Percentiles rank a stretch among this genome's conserved stretches.
These are phyloP conservation scores for Crossaster papposus DNA, from an alignment of 53 echinoderm and acorn worm species.

Conservation along the genomic window DNA sequence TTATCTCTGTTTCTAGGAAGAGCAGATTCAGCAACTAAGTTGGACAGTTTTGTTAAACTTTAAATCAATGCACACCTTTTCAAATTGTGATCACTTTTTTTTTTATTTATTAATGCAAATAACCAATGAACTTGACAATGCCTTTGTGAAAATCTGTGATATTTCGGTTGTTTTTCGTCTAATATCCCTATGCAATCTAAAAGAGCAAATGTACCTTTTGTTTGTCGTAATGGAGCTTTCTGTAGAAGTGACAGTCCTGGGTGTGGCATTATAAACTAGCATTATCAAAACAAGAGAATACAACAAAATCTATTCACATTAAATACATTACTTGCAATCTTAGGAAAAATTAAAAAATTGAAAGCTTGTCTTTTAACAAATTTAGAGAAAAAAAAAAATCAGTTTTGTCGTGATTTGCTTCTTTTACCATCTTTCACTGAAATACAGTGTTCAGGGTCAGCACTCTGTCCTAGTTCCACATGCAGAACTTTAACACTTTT, in stretches of 20 bases:
- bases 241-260: not conserved
- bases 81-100: not conserved
- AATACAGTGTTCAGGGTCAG: no score
- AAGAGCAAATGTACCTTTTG: not conserved
- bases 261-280: not conserved
- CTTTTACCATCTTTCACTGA: no score
- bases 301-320: no score
- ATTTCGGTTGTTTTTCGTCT: not conserved
- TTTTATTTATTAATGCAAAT: conserved; percentile 9
- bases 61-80: conserved; percentile 48
- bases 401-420: no score
- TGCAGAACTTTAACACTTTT: not conserved
- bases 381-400: no score
- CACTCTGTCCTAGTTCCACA: no score
- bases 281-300: not conserved
- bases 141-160: not conserved
- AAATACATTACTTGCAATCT: no score
- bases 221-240: not conserved
- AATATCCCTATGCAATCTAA: not conserved
- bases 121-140: not conserved
- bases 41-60: not conserved
- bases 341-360: no score
- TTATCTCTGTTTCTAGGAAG: not conserved
- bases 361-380: no score
- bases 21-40: not conserved